A percentile compares a stretch with the other conserved stretches of the same genome.
These are phyloP conservation scores for Lota lota DNA, from an alignment of 2,113 vertebrate species.

Conservation along the genomic window DNA sequence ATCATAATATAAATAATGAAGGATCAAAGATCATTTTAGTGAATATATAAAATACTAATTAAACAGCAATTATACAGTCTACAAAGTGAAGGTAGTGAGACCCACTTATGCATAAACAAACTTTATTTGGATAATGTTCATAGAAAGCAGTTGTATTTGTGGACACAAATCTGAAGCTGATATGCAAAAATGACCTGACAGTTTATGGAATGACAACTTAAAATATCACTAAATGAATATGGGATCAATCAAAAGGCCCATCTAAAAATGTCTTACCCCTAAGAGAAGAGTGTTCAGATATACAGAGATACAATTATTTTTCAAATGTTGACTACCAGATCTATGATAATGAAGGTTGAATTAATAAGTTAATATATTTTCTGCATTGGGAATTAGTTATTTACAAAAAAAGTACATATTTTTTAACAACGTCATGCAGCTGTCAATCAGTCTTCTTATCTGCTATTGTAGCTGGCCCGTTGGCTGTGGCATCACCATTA, in stretches of 20 bases:
- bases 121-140: no score
- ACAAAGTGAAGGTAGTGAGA: no score
- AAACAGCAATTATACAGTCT: no score
- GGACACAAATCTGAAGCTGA: no score
- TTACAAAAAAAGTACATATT: slow-evolving; percentile 30
- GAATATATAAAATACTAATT: no score
- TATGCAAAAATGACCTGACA: no score
- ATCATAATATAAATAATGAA: no score
- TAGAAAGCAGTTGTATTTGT: no score
- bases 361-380: slow-evolving; percentile 40
- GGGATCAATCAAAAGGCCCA: neutral
- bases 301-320: neutral
- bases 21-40: no score
- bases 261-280: neutral
- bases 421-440: slow-evolving; percentile 7
- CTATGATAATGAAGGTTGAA: neutral
- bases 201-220: neutral
- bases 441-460: slow-evolving; percentile 82
- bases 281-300: neutral
- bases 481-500: slow-evolving; percentile 61
- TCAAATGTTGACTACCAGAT: neutral
- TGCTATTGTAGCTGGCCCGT: slow-evolving; percentile 47
- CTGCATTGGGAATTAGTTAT: slow-evolving; percentile 34
- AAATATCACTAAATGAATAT: neutral
- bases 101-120: no score